Conservation (phyloP, 2,113 vertebrate genomes). For the Perca schrenkii region DNA sequence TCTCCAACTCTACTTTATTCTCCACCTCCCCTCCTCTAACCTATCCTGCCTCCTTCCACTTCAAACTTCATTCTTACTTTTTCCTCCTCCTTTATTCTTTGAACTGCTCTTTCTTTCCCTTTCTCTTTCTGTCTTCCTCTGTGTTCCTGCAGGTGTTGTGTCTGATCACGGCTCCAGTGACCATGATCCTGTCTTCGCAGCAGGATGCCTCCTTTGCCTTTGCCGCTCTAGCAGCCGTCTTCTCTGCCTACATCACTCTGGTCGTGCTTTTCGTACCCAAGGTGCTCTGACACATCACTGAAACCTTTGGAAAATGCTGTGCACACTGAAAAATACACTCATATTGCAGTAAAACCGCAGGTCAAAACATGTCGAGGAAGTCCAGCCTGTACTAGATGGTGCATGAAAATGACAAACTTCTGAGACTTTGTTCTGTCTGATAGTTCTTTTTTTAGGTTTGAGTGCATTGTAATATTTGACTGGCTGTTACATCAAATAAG, state of each 20-base stretch:
- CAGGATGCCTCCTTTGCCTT: slow-evolving; percentile 97
- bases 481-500: neutral
- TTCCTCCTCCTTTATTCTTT: slow-evolving; percentile 5
- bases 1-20: neutral
- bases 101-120: neutral
- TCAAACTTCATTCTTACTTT: slow-evolving; percentile 8
- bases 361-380: slow-evolving; percentile 4
- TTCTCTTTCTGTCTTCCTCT: neutral
- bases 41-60: neutral
- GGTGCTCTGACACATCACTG: slow-evolving; percentile 76
- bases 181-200: slow-evolving; percentile 96
- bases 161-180: slow-evolving; percentile 96
- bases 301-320: slow-evolving; percentile 17
- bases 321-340: neutral
- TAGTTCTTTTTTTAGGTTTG: neutral
- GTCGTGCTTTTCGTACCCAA: slow-evolving; percentile 97
- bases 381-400: neutral
- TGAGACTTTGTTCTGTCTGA: neutral
- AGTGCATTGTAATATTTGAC: neutral
- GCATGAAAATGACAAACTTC: slow-evolving; percentile 1
- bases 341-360: slow-evolving; percentile 17
- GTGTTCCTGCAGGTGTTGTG: slow-evolving; percentile 89
- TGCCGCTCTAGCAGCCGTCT: slow-evolving; percentile 92
- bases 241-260: slow-evolving; percentile 96
- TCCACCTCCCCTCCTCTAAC: neutral